These are phyloP conservation scores for Cololabis saira DNA, from an alignment of 2,113 vertebrate genomes.

Conservation along the genomic window DNA sequence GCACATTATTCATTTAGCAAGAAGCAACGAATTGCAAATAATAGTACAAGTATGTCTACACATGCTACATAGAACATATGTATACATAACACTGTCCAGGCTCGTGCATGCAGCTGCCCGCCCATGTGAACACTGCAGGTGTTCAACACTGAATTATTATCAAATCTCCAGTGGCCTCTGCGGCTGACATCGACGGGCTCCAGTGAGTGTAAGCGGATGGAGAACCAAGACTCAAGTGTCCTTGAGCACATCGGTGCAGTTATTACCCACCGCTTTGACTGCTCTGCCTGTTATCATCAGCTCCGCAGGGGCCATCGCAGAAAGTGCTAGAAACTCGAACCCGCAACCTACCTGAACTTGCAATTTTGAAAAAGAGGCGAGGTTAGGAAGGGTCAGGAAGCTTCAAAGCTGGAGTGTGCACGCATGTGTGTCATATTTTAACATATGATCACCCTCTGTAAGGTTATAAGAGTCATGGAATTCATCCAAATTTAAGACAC, in stretches of 20 bases:
- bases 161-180: conserved; percentile 57
- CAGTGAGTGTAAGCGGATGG: conserved; percentile 19
- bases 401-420: not conserved
- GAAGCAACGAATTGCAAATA: conserved; percentile 19
- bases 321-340: conserved; percentile 28
- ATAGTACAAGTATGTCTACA: too few relatives aligned
- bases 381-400: conserved; percentile 15
- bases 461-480: too few relatives aligned
- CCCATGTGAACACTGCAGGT: conserved; percentile 71
- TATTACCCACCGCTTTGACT: conserved; percentile 55
- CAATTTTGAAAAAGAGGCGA: conserved; percentile 17
- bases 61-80: not conserved
- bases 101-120: conserved; percentile 30
- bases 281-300: conserved; percentile 56
- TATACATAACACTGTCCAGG: conserved; percentile 54
- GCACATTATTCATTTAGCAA: not conserved
- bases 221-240: conserved; percentile 54
- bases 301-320: conserved; percentile 42
- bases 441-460: too few relatives aligned
- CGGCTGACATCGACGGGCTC: conserved; percentile 39
- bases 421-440: too few relatives aligned
- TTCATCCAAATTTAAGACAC: too few relatives aligned
- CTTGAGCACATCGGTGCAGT: conserved; percentile 62
- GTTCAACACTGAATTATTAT: conserved; percentile 55
- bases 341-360: conserved; percentile 17